phyloP scores from a whole-genome alignment of 2,797 vertebrate species.

The Rhinophrynus dorsalis region DNA sequence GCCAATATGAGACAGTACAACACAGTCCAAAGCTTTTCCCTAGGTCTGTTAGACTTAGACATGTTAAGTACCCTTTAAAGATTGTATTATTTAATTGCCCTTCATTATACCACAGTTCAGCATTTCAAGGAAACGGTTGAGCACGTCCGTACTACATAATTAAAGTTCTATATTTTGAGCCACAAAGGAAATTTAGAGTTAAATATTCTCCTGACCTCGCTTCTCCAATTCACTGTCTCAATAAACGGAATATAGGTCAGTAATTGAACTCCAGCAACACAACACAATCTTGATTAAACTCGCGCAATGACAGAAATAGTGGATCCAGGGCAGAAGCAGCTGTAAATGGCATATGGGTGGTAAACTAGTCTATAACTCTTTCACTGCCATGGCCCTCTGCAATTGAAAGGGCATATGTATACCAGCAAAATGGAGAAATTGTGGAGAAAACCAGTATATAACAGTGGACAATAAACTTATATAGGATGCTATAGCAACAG shows the following conservation, averaged over 20 bases:
- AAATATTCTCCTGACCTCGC: not conserved
- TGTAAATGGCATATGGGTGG: not conserved
- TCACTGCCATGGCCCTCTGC: not conserved
- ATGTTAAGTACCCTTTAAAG: no score
- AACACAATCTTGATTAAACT: constrained; percentile 22
- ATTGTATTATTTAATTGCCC: no score
- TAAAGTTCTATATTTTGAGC: not conserved
- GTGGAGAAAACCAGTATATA: no score
- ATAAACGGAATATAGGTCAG: constrained; percentile 24
- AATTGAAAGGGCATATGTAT: not conserved
- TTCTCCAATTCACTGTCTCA: not conserved
- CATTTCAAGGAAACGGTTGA: no score
- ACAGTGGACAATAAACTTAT: no score
- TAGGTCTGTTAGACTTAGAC: no score
- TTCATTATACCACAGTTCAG: no score
- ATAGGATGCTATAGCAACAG: no score
- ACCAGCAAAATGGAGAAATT: no score
- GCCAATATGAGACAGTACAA: no score
- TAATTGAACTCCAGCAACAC: not conserved
- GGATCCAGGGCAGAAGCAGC: not conserved
- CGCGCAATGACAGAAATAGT: not conserved
- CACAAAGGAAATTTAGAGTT: not conserved
- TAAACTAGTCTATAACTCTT: constrained; percentile 1
- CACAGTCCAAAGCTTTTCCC: no score
- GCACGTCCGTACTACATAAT: no score